Conservation (phyloP, 1,140 invertebrate species). For the Glomeris maerens region DNA sequence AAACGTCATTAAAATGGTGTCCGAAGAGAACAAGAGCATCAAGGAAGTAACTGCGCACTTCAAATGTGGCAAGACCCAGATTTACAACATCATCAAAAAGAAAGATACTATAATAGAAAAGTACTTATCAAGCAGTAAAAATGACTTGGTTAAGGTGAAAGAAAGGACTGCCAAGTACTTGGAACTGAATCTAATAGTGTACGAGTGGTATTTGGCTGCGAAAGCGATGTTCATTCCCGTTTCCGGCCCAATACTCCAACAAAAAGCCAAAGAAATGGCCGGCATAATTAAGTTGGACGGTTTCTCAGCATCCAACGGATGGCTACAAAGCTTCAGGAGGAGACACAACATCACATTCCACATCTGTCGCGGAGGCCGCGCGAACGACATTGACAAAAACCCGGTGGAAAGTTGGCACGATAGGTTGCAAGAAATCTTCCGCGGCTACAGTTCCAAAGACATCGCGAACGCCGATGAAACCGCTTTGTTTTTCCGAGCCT, state of each 20-base stretch:
- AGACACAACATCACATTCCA: constrained; percentile 7
- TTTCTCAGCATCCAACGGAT: constrained; percentile 11
- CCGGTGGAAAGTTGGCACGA: not conserved
- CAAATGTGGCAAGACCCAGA: constrained; percentile 9
- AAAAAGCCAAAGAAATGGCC: constrained; percentile 8
- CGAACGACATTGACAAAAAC: constrained; percentile 7
- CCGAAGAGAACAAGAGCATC: not conserved
- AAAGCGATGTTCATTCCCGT: constrained; percentile 7
- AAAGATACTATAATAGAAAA: constrained; percentile 8
- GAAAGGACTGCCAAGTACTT: not conserved
- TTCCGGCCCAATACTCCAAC: constrained; percentile 3
- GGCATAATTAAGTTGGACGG: constrained; percentile 1
- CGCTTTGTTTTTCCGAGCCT: not conserved
- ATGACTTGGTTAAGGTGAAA: constrained; percentile 6
- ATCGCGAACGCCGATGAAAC: not conserved
- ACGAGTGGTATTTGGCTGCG: constrained; percentile 7
- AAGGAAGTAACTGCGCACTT: not conserved
- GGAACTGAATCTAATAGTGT: constrained; percentile 6
- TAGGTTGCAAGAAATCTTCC: not conserved
- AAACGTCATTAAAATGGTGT: not conserved
- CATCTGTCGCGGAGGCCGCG: not conserved
- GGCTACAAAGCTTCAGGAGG: constrained; percentile 8
- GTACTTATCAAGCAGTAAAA: not conserved
- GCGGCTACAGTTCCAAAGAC: not conserved
- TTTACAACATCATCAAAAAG: constrained; percentile 10